These are phyloP conservation scores for Lissonota sp. DNA, from an alignment of 2,888 invertebrate species.

Conservation along the genomic window DNA sequence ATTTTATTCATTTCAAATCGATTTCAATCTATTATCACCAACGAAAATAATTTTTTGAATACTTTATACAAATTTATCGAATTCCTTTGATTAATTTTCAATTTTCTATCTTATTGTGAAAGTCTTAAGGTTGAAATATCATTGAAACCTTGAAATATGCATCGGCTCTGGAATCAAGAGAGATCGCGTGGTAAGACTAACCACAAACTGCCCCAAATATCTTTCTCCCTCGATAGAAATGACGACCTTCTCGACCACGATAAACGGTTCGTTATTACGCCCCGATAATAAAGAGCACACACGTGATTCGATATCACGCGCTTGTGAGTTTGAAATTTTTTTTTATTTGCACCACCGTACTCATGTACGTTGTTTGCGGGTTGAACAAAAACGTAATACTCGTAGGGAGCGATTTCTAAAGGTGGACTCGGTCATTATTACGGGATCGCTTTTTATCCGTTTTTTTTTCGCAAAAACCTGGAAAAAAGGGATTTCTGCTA, in stretches of 20 bases:
- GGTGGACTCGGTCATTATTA: slow-evolving; percentile 52
- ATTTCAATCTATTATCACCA: no score
- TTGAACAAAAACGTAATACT: slow-evolving; percentile 35
- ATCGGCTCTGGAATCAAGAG: slow-evolving; percentile 6
- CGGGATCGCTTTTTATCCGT: slow-evolving; percentile 36
- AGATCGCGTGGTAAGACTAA: slow-evolving; percentile 71
- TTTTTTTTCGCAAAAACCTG: slow-evolving; percentile 58
- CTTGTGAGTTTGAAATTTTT: slow-evolving; percentile 15
- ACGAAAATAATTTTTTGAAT: no score
- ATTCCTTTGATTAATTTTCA: no score
- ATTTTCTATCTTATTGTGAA: no score
- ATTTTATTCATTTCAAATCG: no score
- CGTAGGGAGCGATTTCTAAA: slow-evolving; percentile 14
- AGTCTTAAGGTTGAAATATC: background rate
- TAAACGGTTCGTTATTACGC: slow-evolving; percentile 44
- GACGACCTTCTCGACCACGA: slow-evolving; percentile 45
- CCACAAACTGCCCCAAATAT: slow-evolving; percentile 76
- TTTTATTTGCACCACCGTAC: slow-evolving; percentile 30
- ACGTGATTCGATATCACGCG: slow-evolving; percentile 62
- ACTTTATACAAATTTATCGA: no score
- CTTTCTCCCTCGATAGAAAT: slow-evolving; percentile 52
- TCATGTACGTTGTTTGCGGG: slow-evolving; percentile 12
- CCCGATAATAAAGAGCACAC: slow-evolving; percentile 59
- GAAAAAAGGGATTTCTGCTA: slow-evolving; percentile 39
- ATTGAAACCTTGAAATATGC: slow-evolving; percentile 1